A percentile compares a stretch with the other conserved stretches of the same genome.
Evolutionary conservation across 2,888 invertebrate species (phyloP).

Genomic region (Chrysolina oricalcia): DNA sequence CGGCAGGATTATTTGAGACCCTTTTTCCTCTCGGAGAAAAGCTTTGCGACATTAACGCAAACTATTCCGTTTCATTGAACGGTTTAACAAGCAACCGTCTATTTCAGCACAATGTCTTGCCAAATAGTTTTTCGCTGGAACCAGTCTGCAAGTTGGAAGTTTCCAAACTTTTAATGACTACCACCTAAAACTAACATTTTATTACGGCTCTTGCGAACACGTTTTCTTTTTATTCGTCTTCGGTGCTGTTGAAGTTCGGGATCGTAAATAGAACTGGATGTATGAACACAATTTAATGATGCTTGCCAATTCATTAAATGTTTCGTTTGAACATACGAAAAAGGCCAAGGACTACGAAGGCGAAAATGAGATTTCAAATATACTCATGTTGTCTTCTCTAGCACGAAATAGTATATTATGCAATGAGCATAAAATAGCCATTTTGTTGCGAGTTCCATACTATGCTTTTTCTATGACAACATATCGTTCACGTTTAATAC

Average conservation of each 20-base stretch:
- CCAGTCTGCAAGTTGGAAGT: constrained; percentile 32
- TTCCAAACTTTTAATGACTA: constrained; percentile 31
- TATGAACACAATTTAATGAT: constrained; percentile 17
- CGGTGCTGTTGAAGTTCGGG: constrained; percentile 26
- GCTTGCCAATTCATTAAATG: constrained; percentile 8
- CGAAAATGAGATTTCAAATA: too few species aligned
- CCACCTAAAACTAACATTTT: constrained; percentile 35
- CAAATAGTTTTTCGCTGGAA: constrained; percentile 24
- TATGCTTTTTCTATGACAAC: too few species aligned
- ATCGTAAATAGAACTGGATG: constrained; percentile 22
- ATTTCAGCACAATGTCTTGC: constrained; percentile 35
- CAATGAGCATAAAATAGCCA: too few species aligned
- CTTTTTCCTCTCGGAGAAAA: background rate
- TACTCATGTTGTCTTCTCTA: too few species aligned
- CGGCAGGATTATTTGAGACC: background rate
- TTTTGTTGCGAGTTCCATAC: too few species aligned
- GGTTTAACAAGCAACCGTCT: constrained; percentile 25
- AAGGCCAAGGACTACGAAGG: too few species aligned
- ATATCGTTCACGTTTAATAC: too few species aligned
- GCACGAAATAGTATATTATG: too few species aligned
- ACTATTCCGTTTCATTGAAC: constrained; percentile 8
- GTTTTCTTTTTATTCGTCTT: constrained; percentile 30
- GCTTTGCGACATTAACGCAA: background rate
- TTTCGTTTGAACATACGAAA: background rate
- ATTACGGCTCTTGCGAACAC: constrained; percentile 24